Conservation (phyloP, 2,797 vertebrate species). For the Pseudochaenichthys georgianus region DNA sequence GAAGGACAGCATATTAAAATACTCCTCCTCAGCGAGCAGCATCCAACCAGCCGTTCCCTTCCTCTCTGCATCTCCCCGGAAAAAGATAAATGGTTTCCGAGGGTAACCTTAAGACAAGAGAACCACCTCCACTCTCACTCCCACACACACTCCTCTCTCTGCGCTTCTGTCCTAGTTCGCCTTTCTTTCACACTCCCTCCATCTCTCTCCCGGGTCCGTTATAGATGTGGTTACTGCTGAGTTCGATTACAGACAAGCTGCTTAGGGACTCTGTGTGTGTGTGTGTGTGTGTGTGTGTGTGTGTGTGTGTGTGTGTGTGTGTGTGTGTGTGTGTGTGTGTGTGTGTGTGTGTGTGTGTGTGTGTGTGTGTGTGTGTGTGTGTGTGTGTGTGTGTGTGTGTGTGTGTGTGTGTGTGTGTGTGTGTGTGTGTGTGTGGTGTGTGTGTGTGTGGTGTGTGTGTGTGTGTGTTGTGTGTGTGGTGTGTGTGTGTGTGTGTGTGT, state of each 20-base stretch:
- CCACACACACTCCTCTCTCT: slow-evolving; percentile 60
- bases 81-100: slow-evolving; percentile 78
- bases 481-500: too few relatives aligned
- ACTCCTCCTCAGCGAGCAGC: slow-evolving; percentile 71
- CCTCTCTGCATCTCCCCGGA: slow-evolving; percentile 67
- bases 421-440: too few relatives aligned
- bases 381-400: too few relatives aligned
- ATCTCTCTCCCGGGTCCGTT: slow-evolving; percentile 68
- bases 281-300: slow-evolving; percentile 19
- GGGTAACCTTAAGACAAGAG: slow-evolving; percentile 81
- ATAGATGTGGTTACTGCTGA: slow-evolving; percentile 78
- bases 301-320: slow-evolving; percentile 25
- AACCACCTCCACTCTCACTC: slow-evolving; percentile 79
- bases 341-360: slow-evolving; percentile 21
- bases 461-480: too few relatives aligned
- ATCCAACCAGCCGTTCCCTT: slow-evolving; percentile 62
- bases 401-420: too few relatives aligned
- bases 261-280: slow-evolving; percentile 62
- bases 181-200: slow-evolving; percentile 58
- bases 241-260: slow-evolving; percentile 74
- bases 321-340: slow-evolving; percentile 21
- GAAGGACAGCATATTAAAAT: slow-evolving; percentile 80
- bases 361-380: too few relatives aligned
- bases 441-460: too few relatives aligned
- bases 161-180: slow-evolving; percentile 71